Evolutionary conservation across 2,888 invertebrate genomes (phyloP), one percentile per base, ranked within the genome.

Genomic region (Drosophila meridionalis): DNA sequence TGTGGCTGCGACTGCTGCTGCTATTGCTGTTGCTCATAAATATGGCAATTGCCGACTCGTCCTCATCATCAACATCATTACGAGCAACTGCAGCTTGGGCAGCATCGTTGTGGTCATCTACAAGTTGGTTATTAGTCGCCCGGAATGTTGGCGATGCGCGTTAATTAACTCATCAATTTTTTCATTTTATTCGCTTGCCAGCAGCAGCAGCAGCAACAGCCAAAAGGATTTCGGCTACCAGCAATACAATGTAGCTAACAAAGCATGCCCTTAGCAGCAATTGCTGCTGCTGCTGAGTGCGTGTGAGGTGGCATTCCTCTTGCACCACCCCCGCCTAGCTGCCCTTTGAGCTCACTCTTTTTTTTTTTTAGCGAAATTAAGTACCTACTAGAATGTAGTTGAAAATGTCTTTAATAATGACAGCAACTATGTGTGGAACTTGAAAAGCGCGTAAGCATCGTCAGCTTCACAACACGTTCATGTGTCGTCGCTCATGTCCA

Each of bases 331-430:
- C 53, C 45, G 42, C 57, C 6, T 9, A 28, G 20, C 42, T 20
- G n/a, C 42, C 26, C 20, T n/a, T 9, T 34, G 2, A 20, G 32
- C n/a, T 45, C 30, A 40, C 12, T 38, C 47, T 58, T 57, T 20
- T 5, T 57, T 69, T 66, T 43, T 12, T 47, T 48, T 45, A 28
- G 67, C 85, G 73, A 89, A 89, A 89, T 89, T 89, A 87, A 87
- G 87, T 87, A 89, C 87, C 89, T 82, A 87, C 87, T 87, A 87
- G 89, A 87, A 87, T 87, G 87, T 87, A 87, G 87, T 89, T 87
- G 90, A 87, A 89, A 87, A 89, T 88, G 90, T 88, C 90, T 87
- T 87, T 87, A 90, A 87, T 87, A 87, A 87, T 87, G 90, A 87
- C 87, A 87, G 87, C 86, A 90, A 76, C 89, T 87, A 87, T 87